Conservation (phyloP, 2,888 invertebrate genomes). For the Leptinotarsa rubiginosa region DNA sequence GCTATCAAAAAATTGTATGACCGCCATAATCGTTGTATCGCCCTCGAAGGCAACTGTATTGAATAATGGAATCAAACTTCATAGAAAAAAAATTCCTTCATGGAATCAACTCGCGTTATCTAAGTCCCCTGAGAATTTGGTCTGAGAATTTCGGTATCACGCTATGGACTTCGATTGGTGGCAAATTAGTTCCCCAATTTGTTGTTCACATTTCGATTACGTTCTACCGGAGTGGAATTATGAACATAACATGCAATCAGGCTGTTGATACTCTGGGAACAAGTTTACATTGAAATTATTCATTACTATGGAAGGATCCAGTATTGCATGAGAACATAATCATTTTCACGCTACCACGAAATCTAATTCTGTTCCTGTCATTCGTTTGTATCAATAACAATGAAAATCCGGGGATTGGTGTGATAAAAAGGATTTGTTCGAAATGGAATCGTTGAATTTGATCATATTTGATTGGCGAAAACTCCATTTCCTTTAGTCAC, state of each 20-base stretch:
- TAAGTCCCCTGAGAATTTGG: not conserved
- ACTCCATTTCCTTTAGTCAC: too few species aligned
- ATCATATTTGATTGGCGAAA: too few species aligned
- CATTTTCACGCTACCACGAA: not conserved
- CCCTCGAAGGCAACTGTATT: too few species aligned
- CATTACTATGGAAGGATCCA: not conserved
- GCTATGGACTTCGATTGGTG: not conserved
- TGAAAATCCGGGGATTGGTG: not conserved
- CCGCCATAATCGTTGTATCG: too few species aligned
- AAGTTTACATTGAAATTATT: not conserved
- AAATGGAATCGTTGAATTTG: not conserved
- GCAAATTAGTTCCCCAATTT: not conserved
- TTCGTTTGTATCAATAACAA: not conserved
- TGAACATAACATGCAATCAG: not conserved
- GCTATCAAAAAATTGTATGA: too few species aligned
- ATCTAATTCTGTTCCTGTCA: not conserved
- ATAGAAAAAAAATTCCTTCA: too few species aligned
- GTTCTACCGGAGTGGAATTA: not conserved
- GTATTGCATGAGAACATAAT: not conserved
- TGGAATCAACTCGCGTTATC: not conserved
- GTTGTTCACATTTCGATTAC: conserved; percentile 1
- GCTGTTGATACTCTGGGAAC: not conserved
- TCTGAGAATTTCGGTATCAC: not conserved
- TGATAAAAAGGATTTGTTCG: not conserved
- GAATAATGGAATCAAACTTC: too few species aligned